These are phyloP conservation scores for Gonocerus acuteangulatus DNA, from an alignment of 2,888 invertebrate genomes.

Conservation along the genomic window DNA sequence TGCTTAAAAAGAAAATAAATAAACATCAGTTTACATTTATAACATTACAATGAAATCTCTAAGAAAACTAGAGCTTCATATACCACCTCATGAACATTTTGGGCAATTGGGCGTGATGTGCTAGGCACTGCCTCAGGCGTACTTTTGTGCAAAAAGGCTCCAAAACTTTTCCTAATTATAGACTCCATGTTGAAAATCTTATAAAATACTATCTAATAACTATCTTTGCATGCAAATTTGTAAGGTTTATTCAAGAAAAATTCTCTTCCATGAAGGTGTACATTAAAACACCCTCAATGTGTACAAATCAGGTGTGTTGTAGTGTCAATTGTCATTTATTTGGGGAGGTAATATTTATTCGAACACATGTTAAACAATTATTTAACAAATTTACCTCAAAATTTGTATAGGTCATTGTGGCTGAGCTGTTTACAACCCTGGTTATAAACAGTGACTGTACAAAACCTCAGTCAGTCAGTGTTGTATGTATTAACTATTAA, in stretches of 20 bases:
- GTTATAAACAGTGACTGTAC: neutral
- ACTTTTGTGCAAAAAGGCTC: neutral
- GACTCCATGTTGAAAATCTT: neutral
- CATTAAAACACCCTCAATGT: no score
- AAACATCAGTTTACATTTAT: neutral
- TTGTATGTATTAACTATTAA: no score
- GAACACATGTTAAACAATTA: neutral
- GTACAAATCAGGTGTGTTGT: no score
- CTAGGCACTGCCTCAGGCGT: neutral
- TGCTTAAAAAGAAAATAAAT: conserved; percentile 39
- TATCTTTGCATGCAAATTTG: no score
- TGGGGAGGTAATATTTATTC: neutral
- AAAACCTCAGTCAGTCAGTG: neutral
- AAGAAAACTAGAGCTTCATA: neutral
- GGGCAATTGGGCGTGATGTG: neutral
- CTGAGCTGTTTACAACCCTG: neutral
- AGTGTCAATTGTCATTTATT: no score
- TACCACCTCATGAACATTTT: neutral
- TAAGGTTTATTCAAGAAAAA: no score
- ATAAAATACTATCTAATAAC: no score
- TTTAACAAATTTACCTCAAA: conserved; percentile 15
- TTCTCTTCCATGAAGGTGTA: no score
- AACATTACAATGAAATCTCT: neutral
- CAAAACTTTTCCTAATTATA: neutral
- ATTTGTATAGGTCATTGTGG: conserved; percentile 18